Evolutionary conservation across 2,888 invertebrate species (phyloP).

Genomic region (Homarus gammarus): DNA sequence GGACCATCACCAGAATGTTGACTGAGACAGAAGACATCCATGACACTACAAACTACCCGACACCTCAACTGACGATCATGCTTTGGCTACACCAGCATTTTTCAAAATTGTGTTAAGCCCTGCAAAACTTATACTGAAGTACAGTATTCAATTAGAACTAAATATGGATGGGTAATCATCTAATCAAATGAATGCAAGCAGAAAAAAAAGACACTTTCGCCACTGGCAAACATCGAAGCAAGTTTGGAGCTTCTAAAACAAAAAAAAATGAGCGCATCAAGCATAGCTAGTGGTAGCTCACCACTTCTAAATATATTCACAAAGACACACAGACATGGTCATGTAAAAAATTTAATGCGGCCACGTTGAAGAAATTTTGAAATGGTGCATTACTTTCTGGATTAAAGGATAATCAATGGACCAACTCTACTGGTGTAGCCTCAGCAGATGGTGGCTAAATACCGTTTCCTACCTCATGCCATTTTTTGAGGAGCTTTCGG

Average conservation of each 20-base stretch:
- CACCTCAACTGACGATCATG: not conserved
- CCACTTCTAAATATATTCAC: not conserved
- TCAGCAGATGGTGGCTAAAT: not conserved
- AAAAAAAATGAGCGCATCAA: not conserved
- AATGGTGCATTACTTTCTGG: not conserved
- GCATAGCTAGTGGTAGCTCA: not conserved
- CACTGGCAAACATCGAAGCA: not conserved
- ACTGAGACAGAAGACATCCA: not conserved
- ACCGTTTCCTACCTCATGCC: constrained; percentile 47
- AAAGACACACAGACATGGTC: too few relatives aligned
- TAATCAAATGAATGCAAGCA: too few relatives aligned
- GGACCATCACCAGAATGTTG: not conserved
- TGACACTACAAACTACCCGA: not conserved
- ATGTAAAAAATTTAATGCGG: too few relatives aligned
- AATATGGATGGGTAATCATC: not conserved
- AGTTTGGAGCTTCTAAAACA: not conserved
- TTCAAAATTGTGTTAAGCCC: not conserved
- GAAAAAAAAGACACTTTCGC: too few relatives aligned
- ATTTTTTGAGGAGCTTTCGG: constrained; percentile 35
- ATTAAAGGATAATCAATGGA: not conserved
- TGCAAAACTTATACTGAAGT: too few relatives aligned
- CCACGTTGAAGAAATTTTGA: not conserved
- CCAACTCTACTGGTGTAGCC: not conserved
- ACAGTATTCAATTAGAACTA: not conserved
- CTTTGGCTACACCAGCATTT: not conserved